Base-by-base conservation (phyloP, 2,888 invertebrate species). In the Trypoxylon attenuatum region DNA sequence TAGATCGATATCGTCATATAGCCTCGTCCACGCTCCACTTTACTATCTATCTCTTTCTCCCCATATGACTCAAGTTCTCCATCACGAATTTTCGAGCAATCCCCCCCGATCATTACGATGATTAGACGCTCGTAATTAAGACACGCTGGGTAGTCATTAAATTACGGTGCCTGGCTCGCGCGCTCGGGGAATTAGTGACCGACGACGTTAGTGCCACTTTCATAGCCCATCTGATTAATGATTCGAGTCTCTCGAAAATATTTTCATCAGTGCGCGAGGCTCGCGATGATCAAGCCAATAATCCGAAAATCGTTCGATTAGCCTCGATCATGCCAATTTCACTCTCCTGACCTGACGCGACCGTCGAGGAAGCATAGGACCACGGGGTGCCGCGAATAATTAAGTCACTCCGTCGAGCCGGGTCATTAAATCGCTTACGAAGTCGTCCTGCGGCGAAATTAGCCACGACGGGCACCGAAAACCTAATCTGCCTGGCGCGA, bases 51-150 rank as follows among this genome's bases (percentile, higher is more conserved):
- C 33, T 33, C n/a, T n/a, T n/a, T n/a, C n/a, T n/a, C n/a, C n/a
- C n/a, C n/a, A n/a, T n/a, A n/a, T n/a, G n/a, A n/a, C n/a, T n/a
- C n/a, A 51, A 55, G 27, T 29, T 50, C 54, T 29, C 49, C 45
- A 39, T 42, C n/a, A 38, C 18, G 46, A 62, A 61, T 61, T 62
- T 52, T 55, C 47, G 13, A 38, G 27, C 39, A n/a, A 33, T 41
- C 6, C 43, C 54, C 56, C 19, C 27, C 45, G 50, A 42, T 51
- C 49, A 21, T 23, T 18, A 47, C 56, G 42, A 62, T 63, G 62
- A 66, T 66, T 58, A 67, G 54, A 57, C 57, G 25, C 54, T 41
- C 46, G 57, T 58, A 58, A 64, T 64, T 67, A 67, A 67, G 66
- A 63, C 54, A 47, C 58, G 62, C 62, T 25, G 27, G 51, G 22